Percentiles rank a stretch among this genome's conserved stretches.
These are phyloP conservation scores for Ceratotherium simum DNA, from an alignment of 2,113 vertebrate genomes.

Conservation along the genomic window DNA sequence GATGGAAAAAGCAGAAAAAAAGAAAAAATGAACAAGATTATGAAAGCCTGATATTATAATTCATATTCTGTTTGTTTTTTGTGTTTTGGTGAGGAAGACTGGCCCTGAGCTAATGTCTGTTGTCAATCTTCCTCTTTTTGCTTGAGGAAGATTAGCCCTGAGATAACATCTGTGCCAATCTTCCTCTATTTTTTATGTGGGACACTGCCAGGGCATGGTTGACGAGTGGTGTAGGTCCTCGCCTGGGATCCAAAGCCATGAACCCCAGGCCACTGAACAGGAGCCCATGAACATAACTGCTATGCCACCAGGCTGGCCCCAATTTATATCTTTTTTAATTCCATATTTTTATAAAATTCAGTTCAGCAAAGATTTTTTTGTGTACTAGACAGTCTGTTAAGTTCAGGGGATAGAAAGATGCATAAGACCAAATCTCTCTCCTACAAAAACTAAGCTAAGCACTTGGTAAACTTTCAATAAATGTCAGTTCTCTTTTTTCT, in stretches of 20 bases:
- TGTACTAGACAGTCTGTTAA: slow-evolving; percentile 43
- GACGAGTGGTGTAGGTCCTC: too few relatives aligned
- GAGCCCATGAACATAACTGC: too few relatives aligned
- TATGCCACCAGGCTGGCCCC: too few relatives aligned
- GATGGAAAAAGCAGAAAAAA: neutral
- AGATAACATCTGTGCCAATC: too few relatives aligned
- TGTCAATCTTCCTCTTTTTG: too few relatives aligned
- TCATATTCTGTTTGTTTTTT: neutral
- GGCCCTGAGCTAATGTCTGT: too few relatives aligned
- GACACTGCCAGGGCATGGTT: too few relatives aligned
- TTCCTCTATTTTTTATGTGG: too few relatives aligned
- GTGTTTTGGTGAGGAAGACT: too few relatives aligned
- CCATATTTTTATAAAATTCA: slow-evolving; percentile 52
- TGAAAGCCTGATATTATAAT: neutral
- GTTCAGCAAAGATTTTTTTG: slow-evolving; percentile 47
- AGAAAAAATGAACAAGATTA: neutral
- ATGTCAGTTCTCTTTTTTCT: slow-evolving; percentile 39
- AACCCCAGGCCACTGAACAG: too few relatives aligned
- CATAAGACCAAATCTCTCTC: slow-evolving; percentile 6
- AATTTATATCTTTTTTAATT: neutral
- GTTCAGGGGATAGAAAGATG: neutral
- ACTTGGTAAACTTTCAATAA: slow-evolving; percentile 50
- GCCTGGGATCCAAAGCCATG: too few relatives aligned
- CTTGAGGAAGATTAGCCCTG: too few relatives aligned
- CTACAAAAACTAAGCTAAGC: slow-evolving; percentile 40